Conservation (phyloP, 1,140 invertebrate species). For the Melitaea cinxia region DNA sequence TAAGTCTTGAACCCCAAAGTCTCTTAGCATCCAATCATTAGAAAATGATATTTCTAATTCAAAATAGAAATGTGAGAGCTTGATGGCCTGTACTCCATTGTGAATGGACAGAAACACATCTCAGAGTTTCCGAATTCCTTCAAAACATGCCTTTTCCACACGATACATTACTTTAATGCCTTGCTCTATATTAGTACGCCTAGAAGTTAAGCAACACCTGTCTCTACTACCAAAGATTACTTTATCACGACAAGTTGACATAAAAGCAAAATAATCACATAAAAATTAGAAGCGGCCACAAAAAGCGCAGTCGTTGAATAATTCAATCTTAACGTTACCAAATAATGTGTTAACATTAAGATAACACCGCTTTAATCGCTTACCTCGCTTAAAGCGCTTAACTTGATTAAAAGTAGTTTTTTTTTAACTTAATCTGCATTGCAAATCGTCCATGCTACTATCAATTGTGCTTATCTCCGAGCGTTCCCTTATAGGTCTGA, state of each 20-base stretch:
- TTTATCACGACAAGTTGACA: not conserved
- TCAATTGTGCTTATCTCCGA: conserved; percentile 36
- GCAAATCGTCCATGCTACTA: conserved; percentile 37
- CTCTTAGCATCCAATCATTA: no score
- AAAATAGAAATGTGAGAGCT: no score
- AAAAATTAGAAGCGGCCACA: not conserved
- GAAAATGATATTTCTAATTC: no score
- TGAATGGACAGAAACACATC: no score
- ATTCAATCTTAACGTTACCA: conserved; percentile 29
- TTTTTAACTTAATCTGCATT: conserved; percentile 42
- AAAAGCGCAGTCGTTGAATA: not conserved
- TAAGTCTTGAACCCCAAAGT: no score
- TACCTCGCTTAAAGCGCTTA: conserved; percentile 29
- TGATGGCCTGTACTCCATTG: no score
- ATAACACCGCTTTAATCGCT: conserved; percentile 38
- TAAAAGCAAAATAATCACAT: not conserved
- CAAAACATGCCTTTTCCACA: no score
- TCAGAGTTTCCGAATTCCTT: no score
- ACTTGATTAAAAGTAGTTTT: conserved; percentile 31
- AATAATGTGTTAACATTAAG: conserved; percentile 61
- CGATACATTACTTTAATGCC: no score
- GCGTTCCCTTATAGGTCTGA: conserved; percentile 24
- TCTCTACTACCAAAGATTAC: not conserved
- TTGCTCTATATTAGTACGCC: no score
- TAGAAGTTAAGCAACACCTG: no score